A percentile compares a stretch with the other conserved stretches of the same genome.
Evolutionary conservation across 2,797 vertebrate genomes (phyloP).

Genomic region (Gymnothorax reevesii): DNA sequence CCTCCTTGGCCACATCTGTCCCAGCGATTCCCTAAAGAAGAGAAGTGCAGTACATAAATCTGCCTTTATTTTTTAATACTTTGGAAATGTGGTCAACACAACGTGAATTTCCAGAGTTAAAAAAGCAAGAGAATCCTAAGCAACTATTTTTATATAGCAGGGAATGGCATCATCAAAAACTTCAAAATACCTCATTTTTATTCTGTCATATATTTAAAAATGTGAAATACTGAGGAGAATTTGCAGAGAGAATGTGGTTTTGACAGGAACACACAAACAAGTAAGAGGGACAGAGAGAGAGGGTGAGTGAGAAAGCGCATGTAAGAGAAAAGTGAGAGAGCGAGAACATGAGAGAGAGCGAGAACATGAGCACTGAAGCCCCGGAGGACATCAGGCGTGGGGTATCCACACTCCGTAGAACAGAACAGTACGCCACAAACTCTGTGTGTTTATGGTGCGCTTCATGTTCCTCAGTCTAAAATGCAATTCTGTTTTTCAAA

Average conservation of each 20-base stretch:
- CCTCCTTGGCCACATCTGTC: constrained; percentile 97
- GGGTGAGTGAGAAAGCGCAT: too few relatives aligned
- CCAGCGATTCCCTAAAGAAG: constrained; percentile 84
- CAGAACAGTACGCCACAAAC: not conserved
- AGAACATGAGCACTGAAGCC: not conserved
- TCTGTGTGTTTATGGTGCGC: not conserved
- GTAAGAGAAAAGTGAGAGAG: not conserved
- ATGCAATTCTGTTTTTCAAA: constrained; percentile 25
- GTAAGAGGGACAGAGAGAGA: not conserved
- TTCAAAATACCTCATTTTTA: not conserved
- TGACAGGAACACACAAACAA: not conserved
- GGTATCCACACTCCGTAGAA: not conserved
- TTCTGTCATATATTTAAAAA: not conserved
- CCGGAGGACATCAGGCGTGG: not conserved
- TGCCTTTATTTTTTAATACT: not conserved
- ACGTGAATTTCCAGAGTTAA: not conserved
- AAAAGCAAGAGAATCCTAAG: not conserved
- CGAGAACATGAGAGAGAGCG: not conserved
- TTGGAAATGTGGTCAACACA: not conserved
- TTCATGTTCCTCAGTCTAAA: not conserved
- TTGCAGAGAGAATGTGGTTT: not conserved
- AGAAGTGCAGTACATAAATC: not conserved
- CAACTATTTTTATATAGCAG: not conserved
- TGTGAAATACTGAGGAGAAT: not conserved
- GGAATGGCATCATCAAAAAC: not conserved